phyloP scores from a whole-genome alignment of 2,797 vertebrate species.

The Pangasius mekongensis region DNA sequence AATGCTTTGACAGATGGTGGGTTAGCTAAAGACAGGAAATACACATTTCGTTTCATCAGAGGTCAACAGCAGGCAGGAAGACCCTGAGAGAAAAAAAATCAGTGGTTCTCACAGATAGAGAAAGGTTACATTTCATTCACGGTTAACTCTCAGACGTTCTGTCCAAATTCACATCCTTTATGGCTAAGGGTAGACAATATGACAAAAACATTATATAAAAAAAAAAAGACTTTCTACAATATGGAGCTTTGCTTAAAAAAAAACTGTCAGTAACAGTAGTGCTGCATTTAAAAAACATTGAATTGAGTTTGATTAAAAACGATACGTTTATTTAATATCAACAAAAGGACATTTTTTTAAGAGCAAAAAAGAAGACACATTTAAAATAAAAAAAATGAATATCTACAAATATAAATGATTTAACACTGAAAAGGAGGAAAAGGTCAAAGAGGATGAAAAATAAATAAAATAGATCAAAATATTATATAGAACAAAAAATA shows the following conservation, averaged over 20 bases:
- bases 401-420: neutral
- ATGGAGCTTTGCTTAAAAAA: neutral
- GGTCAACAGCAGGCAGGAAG: constrained; percentile 52
- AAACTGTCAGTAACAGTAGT: too few relatives aligned
- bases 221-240: neutral
- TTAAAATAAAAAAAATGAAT: neutral
- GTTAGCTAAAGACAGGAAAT: constrained; percentile 22
- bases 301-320: neutral
- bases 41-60: constrained; percentile 41
- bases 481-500: neutral
- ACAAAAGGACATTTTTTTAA: neutral
- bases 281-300: neutral
- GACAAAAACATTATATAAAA: neutral
- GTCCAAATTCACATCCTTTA: neutral
- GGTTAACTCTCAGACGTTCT: neutral
- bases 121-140: neutral
- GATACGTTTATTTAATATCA: neutral
- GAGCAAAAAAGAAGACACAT: neutral
- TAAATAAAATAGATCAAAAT: neutral
- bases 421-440: neutral
- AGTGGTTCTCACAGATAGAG: neutral
- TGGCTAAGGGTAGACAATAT: neutral
- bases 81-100: constrained; percentile 46
- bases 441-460: too few relatives aligned
- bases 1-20: neutral